Percentiles rank a stretch among this genome's conserved stretches.
Conservation (phyloP, 1,140 invertebrate genomes). For the Camponotus floridanus region DNA sequence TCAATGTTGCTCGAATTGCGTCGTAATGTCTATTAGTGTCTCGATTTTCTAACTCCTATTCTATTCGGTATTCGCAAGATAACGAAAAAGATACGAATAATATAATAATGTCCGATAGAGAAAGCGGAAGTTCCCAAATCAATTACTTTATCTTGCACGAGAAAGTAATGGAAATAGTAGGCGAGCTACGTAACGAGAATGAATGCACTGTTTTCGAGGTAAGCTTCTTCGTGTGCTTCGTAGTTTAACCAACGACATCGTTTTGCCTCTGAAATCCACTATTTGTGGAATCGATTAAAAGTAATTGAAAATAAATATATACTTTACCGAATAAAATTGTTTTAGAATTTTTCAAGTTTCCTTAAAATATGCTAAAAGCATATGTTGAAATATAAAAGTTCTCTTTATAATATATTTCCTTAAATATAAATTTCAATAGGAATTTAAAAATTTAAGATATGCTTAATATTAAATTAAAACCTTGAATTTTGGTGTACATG, state of each 20-base stretch:
- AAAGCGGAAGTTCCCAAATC: conserved; percentile 25
- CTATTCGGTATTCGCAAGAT: conserved; percentile 34
- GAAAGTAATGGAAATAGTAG: conserved; percentile 53
- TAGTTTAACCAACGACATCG: conserved; percentile 61
- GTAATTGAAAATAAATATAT: not conserved
- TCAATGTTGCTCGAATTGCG: conserved; percentile 33
- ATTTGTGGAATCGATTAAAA: conserved; percentile 1
- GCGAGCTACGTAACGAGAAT: conserved; percentile 58
- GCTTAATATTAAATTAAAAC: not conserved
- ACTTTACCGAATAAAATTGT: not conserved
- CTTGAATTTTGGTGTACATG: not conserved
- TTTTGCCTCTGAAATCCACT: conserved; percentile 59
- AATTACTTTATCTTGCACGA: conserved; percentile 63
- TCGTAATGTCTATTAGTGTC: conserved; percentile 33
- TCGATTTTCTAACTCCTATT: conserved; percentile 40
- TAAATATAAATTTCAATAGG: not conserved
- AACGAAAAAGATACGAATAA: conserved; percentile 53
- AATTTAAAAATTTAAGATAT: not conserved
- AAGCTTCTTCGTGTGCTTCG: conserved; percentile 71
- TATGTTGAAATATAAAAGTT: no score
- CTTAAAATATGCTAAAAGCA: no score
- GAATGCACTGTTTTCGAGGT: conserved; percentile 68
- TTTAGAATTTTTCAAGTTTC: not conserved
- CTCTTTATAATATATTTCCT: conserved; percentile 2
- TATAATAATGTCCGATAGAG: conserved; percentile 40